These are phyloP conservation scores for Stegastes partitus DNA, from an alignment of 2,113 vertebrate genomes.

Conservation along the genomic window DNA sequence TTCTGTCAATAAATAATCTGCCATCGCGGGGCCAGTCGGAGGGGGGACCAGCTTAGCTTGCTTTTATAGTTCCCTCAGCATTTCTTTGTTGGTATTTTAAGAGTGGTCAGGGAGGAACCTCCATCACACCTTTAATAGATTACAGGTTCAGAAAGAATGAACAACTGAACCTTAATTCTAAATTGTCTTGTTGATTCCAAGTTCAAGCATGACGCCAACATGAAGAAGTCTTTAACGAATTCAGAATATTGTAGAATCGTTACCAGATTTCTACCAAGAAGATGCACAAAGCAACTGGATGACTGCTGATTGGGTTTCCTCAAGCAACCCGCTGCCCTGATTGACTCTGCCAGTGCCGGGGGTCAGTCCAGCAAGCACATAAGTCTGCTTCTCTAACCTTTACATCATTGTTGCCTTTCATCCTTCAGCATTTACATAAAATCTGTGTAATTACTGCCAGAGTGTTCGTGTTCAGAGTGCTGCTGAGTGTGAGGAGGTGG, in stretches of 20 bases:
- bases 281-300: background rate
- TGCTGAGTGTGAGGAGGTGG: too few relatives aligned
- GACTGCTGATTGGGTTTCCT: background rate
- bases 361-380: background rate
- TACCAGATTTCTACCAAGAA: background rate
- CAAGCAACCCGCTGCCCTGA: too few relatives aligned
- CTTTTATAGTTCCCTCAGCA: background rate
- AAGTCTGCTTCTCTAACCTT: background rate
- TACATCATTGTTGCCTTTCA: background rate
- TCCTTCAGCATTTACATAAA: background rate
- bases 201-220: too few relatives aligned
- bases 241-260: too few relatives aligned
- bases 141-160: too few relatives aligned
- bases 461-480: too few relatives aligned
- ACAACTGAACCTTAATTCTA: too few relatives aligned
- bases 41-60: background rate
- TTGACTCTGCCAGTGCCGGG: background rate
- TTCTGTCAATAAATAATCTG: slow-evolving; percentile 19
- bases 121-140: too few relatives aligned
- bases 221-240: too few relatives aligned
- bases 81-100: too few relatives aligned
- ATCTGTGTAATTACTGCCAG: background rate
- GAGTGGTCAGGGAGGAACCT: too few relatives aligned
- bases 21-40: background rate
- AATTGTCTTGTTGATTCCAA: too few relatives aligned